A percentile compares a stretch with the other conserved stretches of the same genome.
Evolutionary conservation across 2,797 vertebrate species (phyloP).

Genomic region (Pygocentrus nattereri): DNA sequence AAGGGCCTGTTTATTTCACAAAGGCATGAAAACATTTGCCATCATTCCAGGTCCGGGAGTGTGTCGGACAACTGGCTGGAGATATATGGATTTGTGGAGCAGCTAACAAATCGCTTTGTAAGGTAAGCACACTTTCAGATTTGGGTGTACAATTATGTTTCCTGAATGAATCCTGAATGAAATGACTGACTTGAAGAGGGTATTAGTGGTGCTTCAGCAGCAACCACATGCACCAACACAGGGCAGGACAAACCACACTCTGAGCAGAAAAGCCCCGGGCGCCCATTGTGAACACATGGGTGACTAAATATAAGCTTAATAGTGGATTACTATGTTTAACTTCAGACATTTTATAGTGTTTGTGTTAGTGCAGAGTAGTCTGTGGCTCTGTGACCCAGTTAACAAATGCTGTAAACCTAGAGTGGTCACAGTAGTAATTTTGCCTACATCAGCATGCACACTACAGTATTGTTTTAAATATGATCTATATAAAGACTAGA

Average conservation of each 20-base stretch:
- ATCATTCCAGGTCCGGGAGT: conserved; percentile 88
- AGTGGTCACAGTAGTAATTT: background rate
- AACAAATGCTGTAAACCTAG: conserved; percentile 33
- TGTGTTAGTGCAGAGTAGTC: conserved; percentile 42
- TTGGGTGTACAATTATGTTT: background rate
- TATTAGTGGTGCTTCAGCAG: background rate
- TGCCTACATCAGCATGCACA: background rate
- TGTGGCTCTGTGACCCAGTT: conserved; percentile 48
- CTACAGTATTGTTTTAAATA: background rate
- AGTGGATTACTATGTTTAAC: conserved; percentile 68
- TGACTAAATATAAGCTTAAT: conserved; percentile 75
- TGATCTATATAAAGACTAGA: background rate
- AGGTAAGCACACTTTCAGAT: conserved; percentile 76
- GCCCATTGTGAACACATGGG: conserved; percentile 48
- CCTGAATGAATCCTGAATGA: background rate
- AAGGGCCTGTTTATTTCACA: conserved; percentile 71
- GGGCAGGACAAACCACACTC: conserved; percentile 16
- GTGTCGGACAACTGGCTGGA: conserved; percentile 89
- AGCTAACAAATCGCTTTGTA: conserved; percentile 92
- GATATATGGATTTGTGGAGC: conserved; percentile 91
- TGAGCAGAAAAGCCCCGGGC: background rate
- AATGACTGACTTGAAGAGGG: background rate
- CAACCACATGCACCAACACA: background rate
- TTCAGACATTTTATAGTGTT: conserved; percentile 38
- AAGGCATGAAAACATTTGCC: conserved; percentile 24